phyloP scores from a whole-genome alignment of 2,797 vertebrate species.

The Sebastolobus altivelis region DNA sequence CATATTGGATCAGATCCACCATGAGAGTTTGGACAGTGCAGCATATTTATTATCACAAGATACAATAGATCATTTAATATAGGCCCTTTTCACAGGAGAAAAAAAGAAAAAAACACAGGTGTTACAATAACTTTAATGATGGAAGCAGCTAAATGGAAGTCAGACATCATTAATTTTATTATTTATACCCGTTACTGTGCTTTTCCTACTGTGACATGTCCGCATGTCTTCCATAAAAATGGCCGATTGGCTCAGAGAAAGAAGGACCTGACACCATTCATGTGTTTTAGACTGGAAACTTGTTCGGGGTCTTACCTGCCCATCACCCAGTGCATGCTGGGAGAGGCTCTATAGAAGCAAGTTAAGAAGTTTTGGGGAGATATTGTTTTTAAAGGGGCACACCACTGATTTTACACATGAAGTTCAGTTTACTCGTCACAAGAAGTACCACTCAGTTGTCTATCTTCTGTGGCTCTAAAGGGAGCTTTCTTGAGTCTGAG shows the following conservation, averaged over 20 bases:
- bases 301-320: too few species aligned
- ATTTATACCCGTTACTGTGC: slow-evolving; percentile 1
- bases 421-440: neutral
- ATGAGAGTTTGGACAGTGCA: neutral
- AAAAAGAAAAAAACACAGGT: neutral
- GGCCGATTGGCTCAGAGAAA: neutral
- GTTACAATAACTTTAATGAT: slow-evolving; percentile 7
- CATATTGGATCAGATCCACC: neutral
- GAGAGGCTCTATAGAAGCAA: neutral
- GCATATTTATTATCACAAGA: neutral
- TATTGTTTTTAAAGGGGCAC: neutral
- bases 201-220: slow-evolving; percentile 1
- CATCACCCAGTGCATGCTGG: neutral
- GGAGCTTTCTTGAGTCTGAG: slow-evolving; percentile 4
- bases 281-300: neutral
- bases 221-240: slow-evolving; percentile 13
- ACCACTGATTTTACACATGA: neutral
- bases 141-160: slow-evolving; percentile 11
- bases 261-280: neutral
- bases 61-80: neutral
- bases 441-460: neutral
- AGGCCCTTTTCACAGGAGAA: neutral
- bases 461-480: neutral
- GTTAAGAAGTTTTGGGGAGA: neutral
- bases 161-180: slow-evolving; percentile 9